Percentiles rank a stretch among this genome's conserved stretches.
Evolutionary conservation across 2,113 vertebrate species (phyloP).

Genomic region (Alces alces): DNA sequence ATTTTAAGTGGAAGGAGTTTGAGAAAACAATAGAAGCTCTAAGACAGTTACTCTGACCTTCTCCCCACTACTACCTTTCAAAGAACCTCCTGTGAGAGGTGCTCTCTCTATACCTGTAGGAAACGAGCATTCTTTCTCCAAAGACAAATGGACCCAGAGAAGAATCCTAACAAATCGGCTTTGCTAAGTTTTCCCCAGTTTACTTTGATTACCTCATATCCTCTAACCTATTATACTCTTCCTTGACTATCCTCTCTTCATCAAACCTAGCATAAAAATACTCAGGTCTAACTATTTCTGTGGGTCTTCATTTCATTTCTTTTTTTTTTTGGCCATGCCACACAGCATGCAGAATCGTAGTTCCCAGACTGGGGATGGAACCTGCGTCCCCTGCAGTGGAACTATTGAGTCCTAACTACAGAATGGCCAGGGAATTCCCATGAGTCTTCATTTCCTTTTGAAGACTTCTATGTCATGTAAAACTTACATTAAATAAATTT

Average conservation of each 20-base stretch:
- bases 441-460: not conserved
- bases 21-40: not conserved
- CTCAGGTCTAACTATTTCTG: not conserved
- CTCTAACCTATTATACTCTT: not conserved
- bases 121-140: not conserved
- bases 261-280: not conserved
- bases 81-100: not conserved
- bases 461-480: not conserved
- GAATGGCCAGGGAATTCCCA: not conserved
- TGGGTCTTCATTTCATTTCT: not conserved
- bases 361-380: not conserved
- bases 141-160: not conserved
- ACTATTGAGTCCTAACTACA: not conserved
- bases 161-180: not conserved
- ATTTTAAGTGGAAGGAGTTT: not conserved
- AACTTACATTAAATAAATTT: not conserved
- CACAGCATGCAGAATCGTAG: not conserved
- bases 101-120: not conserved
- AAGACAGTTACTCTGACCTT: not conserved
- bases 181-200: not conserved
- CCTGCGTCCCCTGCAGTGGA: not conserved
- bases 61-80: not conserved
- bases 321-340: not conserved
- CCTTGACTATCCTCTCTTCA: not conserved
- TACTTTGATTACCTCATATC: not conserved